These are phyloP conservation scores for Archilochus colubris DNA, from an alignment of 2,113 vertebrate species.

Conservation along the genomic window DNA sequence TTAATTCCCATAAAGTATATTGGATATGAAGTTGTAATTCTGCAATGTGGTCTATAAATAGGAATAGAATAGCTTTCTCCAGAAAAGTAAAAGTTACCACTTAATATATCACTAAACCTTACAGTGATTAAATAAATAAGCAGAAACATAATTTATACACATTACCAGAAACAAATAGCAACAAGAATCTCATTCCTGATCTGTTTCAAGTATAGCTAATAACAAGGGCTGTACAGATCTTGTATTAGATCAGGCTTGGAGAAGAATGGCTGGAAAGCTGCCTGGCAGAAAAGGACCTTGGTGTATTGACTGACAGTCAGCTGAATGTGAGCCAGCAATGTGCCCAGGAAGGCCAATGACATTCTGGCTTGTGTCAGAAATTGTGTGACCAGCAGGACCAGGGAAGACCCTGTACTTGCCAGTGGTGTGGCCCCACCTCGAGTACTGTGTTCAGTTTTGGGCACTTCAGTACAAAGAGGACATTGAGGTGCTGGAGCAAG, in stretches of 20 bases:
- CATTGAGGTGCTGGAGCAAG: no score
- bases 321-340: no score
- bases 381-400: no score
- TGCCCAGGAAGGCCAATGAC: no score
- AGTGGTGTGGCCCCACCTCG: no score
- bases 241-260: neutral
- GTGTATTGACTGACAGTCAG: no score
- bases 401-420: no score
- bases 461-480: no score
- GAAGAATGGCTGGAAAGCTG: no score
- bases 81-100: neutral
- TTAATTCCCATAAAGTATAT: neutral
- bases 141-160: neutral
- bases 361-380: no score
- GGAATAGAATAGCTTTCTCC: neutral
- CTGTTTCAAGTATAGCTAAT: neutral
- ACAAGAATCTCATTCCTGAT: neutral
- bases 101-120: neutral
- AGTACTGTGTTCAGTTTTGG: no score
- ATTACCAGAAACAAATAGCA: neutral
- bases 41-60: neutral
- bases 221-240: neutral
- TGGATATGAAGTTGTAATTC: neutral
- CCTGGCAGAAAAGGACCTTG: no score
- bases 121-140: neutral